Conservation (phyloP, 2,797 vertebrate genomes). For the Poeciliopsis presidionis region DNA sequence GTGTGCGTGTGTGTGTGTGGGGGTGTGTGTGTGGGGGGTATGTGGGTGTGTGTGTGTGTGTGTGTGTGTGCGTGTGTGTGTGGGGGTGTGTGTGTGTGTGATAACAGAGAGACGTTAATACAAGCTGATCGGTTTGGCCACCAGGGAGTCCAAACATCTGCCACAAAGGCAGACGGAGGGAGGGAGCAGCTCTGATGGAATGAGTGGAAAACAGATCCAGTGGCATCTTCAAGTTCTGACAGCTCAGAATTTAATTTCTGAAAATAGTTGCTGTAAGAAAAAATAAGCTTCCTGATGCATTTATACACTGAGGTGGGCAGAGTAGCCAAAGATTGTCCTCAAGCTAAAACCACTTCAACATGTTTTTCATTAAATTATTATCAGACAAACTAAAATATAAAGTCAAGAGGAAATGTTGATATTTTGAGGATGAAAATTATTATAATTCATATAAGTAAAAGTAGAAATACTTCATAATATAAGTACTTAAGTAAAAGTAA, state of each 20-base stretch:
- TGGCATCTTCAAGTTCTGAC: background rate
- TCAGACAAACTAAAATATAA: no score
- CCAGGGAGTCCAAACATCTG: conserved; percentile 55
- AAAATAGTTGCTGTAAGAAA: background rate
- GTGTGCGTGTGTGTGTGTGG: conserved; percentile 6
- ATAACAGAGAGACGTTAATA: conserved; percentile 51
- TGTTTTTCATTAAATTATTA: no score
- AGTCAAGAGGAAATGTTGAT: no score
- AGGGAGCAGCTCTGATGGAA: conserved; percentile 3
- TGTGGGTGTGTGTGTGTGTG: background rate
- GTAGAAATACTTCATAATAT: no score
- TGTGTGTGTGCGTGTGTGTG: no score
- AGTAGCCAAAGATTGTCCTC: no score
- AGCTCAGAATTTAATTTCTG: background rate
- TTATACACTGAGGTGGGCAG: background rate
- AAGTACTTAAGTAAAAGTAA: no score
- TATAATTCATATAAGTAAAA: no score
- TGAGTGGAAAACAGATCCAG: background rate
- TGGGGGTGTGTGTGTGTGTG: background rate
- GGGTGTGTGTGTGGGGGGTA: background rate
- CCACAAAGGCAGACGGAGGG: conserved; percentile 24
- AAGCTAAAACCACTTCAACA: no score
- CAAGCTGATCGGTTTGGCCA: conserved; percentile 47
- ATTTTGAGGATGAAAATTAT: no score
- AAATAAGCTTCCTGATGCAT: background rate